Percentiles rank a stretch among this genome's conserved stretches.
These are phyloP conservation scores for Thecocarcelia acutangulata DNA, from an alignment of 2,888 invertebrate genomes.

Conservation along the genomic window DNA sequence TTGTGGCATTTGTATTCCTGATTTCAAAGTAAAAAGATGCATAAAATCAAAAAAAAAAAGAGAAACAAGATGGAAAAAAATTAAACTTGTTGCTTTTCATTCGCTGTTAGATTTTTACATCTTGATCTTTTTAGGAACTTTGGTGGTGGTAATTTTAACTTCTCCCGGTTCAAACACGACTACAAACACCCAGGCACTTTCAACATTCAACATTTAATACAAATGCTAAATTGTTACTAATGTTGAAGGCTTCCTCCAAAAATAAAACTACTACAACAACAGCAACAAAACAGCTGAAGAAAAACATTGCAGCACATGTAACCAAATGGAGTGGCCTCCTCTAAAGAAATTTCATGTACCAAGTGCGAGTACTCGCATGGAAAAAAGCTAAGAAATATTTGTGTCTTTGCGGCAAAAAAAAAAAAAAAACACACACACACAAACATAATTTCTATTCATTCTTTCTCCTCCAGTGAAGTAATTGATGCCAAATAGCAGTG, in stretches of 20 bases:
- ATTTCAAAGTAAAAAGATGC: slow-evolving; percentile 18
- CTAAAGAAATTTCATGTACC: slow-evolving; percentile 25
- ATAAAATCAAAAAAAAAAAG: background rate
- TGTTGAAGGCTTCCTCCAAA: slow-evolving; percentile 58
- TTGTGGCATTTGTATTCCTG: slow-evolving; percentile 53
- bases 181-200: slow-evolving; percentile 3
- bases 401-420: slow-evolving; percentile 39
- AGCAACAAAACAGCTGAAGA: no score
- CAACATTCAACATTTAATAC: slow-evolving; percentile 30
- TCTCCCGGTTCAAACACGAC: slow-evolving; percentile 1
- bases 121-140: slow-evolving; percentile 53
- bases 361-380: slow-evolving; percentile 2
- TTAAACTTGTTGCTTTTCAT: slow-evolving; percentile 28
- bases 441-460: background rate
- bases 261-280: no score
- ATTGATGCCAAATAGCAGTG: slow-evolving; percentile 56
- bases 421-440: background rate
- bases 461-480: slow-evolving; percentile 32
- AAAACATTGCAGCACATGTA: slow-evolving; percentile 43
- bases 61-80: background rate
- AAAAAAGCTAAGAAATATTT: slow-evolving; percentile 26
- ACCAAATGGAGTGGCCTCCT: slow-evolving; percentile 36
- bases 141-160: slow-evolving; percentile 60
- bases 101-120: slow-evolving; percentile 42
- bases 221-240: slow-evolving; percentile 62